Conservation (phyloP, 1,140 invertebrate genomes). For the Chelonus insularis region DNA sequence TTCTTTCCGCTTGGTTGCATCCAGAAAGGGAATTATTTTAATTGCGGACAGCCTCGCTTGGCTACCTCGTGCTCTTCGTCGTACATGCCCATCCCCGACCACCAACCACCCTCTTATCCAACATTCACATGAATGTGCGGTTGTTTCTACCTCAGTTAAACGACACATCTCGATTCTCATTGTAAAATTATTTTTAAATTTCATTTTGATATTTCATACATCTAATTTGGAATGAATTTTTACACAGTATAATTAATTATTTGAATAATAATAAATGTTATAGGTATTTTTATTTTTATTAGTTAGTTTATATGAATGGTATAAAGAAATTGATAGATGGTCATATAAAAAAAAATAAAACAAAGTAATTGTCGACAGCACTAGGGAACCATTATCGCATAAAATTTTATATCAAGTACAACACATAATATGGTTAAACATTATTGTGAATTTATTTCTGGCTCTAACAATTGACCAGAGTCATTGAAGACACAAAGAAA, state of each 20-base stretch:
- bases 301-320: too few species aligned
- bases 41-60: constrained; percentile 60
- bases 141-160: constrained; percentile 27
- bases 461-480: background rate
- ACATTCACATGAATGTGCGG: background rate
- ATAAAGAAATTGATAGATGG: too few species aligned
- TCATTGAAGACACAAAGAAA: background rate
- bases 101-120: constrained; percentile 27
- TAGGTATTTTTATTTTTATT: too few species aligned
- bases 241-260: too few species aligned
- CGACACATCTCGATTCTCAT: constrained; percentile 20
- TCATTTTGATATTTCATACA: constrained; percentile 12
- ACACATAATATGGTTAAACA: background rate
- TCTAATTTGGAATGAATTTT: too few species aligned
- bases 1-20: constrained; percentile 56
- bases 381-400: background rate
- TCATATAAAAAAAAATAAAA: too few species aligned
- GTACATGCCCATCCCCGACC: constrained; percentile 37
- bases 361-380: background rate
- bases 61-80: constrained; percentile 43
- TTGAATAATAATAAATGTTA: too few species aligned
- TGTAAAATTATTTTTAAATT: constrained; percentile 27
- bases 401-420: background rate
- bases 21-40: constrained; percentile 63
- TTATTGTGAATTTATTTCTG: constrained; percentile 8